Evolutionary conservation across 2,797 vertebrate species (phyloP).

Genomic region (Micromesistius poutassou): DNA sequence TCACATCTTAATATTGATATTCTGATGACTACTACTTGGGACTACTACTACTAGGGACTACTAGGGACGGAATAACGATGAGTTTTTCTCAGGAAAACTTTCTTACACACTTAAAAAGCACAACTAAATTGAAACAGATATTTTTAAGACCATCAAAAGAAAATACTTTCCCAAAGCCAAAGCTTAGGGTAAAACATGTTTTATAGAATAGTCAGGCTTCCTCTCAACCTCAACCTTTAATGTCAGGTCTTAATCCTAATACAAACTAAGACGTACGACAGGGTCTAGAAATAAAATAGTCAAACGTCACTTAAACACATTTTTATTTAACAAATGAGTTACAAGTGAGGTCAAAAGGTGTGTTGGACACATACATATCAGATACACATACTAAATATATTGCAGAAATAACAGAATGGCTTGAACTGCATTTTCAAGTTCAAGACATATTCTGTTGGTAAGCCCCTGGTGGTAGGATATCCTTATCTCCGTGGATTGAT

Average conservation of each 20-base stretch:
- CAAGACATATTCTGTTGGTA: neutral
- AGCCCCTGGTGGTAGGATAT: conserved; percentile 2
- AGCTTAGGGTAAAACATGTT: neutral
- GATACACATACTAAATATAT: neutral
- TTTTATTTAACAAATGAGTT: neutral
- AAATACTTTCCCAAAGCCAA: neutral
- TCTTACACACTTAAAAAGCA: neutral
- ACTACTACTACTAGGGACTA: no score
- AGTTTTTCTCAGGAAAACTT: neutral
- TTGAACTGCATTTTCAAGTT: neutral
- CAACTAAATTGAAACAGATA: neutral
- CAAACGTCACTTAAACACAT: neutral
- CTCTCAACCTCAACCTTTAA: conserved; percentile 51
- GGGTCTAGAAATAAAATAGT: neutral
- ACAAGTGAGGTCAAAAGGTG: neutral
- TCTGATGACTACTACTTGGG: no score
- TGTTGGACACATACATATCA: neutral
- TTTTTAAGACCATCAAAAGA: neutral
- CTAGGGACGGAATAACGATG: no score
- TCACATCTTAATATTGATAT: no score
- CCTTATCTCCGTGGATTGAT: neutral
- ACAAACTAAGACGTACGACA: neutral
- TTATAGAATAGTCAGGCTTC: neutral
- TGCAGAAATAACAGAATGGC: neutral
- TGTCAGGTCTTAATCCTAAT: no score